Conservation (phyloP, 2,113 vertebrate genomes). For the Todiramphus saurophagus region DNA sequence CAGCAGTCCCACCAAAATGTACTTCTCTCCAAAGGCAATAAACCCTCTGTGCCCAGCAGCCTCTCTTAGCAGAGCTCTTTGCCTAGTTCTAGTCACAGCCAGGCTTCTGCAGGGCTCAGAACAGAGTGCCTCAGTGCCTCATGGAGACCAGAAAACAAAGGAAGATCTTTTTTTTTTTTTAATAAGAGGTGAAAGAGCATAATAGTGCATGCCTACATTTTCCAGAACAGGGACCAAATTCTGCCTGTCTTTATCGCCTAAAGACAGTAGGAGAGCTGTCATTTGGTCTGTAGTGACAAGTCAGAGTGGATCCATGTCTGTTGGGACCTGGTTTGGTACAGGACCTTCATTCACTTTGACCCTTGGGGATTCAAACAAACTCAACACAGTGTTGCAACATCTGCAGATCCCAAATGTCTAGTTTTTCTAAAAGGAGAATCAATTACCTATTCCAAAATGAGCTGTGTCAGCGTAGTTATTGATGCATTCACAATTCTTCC, state of each 20-base stretch:
- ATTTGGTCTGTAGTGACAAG: not conserved
- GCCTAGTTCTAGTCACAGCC: not conserved
- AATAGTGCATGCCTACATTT: not conserved
- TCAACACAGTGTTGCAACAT: not conserved
- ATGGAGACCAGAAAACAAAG: not conserved
- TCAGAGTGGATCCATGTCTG: fast-evolving
- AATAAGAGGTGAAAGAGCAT: not conserved
- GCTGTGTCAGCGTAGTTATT: not conserved
- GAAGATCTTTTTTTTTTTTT: not conserved
- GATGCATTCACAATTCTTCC: not conserved
- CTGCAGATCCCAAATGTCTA: not conserved
- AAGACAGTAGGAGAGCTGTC: not conserved
- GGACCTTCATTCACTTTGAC: not conserved
- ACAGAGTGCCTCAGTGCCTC: not conserved
- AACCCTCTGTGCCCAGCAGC: not conserved
- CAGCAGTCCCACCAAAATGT: not conserved
- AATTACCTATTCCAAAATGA: not conserved
- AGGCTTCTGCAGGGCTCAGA: not conserved
- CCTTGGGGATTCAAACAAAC: not conserved
- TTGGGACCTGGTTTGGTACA: not conserved
- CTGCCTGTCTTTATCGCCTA: not conserved
- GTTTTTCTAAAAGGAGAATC: not conserved
- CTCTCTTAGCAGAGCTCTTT: not conserved
- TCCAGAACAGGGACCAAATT: not conserved
- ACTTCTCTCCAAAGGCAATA: not conserved